Conservation (phyloP, 2,888 invertebrate species). For the Nomada lathburiana region DNA sequence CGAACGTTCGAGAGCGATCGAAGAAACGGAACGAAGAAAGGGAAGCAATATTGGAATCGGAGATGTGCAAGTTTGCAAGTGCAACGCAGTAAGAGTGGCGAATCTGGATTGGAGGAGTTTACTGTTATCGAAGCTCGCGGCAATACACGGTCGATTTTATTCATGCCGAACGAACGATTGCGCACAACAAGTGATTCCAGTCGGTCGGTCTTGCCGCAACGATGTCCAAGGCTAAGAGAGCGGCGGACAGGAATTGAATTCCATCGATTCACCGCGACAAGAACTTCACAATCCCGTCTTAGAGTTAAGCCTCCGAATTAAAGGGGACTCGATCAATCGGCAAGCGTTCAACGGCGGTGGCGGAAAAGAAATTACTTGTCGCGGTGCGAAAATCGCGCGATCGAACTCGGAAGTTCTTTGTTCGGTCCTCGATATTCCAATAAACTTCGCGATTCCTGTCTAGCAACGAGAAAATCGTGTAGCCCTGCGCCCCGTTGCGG, state of each 20-base stretch:
- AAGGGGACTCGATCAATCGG: slow-evolving; percentile 44
- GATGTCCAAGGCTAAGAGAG: neutral
- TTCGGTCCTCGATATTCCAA: slow-evolving; percentile 18
- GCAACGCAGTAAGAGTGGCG: no score
- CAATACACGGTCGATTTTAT: neutral
- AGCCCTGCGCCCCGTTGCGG: slow-evolving; percentile 12
- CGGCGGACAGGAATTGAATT: slow-evolving; percentile 25
- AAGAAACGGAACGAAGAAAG: no score
- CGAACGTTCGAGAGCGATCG: no score
- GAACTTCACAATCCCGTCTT: slow-evolving; percentile 29
- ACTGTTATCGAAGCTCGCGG: no score
- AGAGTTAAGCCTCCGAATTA: slow-evolving; percentile 32
- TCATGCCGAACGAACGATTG: neutral
- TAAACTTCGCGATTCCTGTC: slow-evolving; percentile 21
- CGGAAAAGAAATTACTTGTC: slow-evolving; percentile 48
- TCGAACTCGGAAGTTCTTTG: slow-evolving; percentile 24
- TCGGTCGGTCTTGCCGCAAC: no score
- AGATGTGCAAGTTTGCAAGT: no score
- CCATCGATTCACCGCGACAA: slow-evolving; percentile 15
- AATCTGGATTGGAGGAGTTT: no score
- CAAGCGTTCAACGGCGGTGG: slow-evolving; percentile 16
- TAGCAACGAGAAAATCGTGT: slow-evolving; percentile 9
- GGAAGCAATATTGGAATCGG: no score
- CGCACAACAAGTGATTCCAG: no score
- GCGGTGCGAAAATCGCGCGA: slow-evolving; percentile 25